Conservation (phyloP, 1,140 invertebrate genomes). For the Monomorium pharaonis region DNA sequence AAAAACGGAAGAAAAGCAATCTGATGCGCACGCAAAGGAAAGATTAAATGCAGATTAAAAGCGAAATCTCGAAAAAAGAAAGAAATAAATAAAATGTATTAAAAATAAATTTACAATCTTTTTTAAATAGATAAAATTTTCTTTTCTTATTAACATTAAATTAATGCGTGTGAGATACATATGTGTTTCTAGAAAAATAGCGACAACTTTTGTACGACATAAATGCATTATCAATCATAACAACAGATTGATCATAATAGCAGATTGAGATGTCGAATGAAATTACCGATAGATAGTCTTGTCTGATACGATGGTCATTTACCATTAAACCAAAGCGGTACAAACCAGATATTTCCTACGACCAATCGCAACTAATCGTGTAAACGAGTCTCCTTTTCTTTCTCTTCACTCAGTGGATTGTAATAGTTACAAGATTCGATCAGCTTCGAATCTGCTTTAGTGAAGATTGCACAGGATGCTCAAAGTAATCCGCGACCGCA, state of each 20-base stretch:
- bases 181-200: neutral
- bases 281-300: conserved; percentile 16
- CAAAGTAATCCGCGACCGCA: conserved; percentile 71
- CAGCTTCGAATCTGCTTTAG: conserved; percentile 50
- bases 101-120: neutral
- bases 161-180: neutral
- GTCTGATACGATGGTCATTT: neutral
- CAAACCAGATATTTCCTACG: neutral
- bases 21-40: neutral
- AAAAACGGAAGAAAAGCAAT: neutral
- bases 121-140: neutral
- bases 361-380: neutral
- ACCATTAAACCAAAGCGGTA: neutral
- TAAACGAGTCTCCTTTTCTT: conserved; percentile 21
- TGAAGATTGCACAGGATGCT: conserved; percentile 65
- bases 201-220: neutral
- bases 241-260: neutral
- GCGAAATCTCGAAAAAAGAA: neutral
- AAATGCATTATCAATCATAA: neutral
- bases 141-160: neutral
- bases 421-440: conserved; percentile 69
- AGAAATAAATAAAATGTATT: neutral
- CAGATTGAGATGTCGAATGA: conserved; percentile 1
- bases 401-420: conserved; percentile 11
- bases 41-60: neutral